Base-by-base conservation (phyloP, 2,797 vertebrate genomes). In the Diplodus puntazzo region DNA sequence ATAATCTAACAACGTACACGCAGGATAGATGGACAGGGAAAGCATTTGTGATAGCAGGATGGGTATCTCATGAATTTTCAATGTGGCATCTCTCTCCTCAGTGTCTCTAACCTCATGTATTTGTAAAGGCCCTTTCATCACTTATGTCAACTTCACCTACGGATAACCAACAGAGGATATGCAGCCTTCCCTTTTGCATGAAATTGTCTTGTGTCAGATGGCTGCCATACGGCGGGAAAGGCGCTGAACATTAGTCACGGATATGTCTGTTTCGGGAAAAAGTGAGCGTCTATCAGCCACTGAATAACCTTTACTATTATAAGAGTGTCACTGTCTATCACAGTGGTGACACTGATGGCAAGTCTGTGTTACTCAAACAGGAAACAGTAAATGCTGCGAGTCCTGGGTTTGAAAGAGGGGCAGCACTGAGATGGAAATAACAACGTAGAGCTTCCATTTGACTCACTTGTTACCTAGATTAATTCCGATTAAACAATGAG, bases 61-160 rank as follows among this genome's bases (percentile, higher is more conserved):
- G 69, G 68, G 76, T 69, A 66, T 73, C 73, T 84, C 79, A 88
- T 90, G 87, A 80, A 87, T 90, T 90, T 88, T 86, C 83, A 91
- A 82, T 83, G 70, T 72, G 60, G 60, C 69, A 79, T 58, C 73
- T 75, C 79, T 69, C 67, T 75, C 60, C 60, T 11, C 49, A 58
- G 73, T 79, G 80, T 69, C 64, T 83, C 48, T 67, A 75, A 82
- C 74, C 80, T 81, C 55, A 63, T 89, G 83, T 85, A 71, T 89
- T 81, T 78, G 82, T 83, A 81, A 80, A 86, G 83, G 61, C 58
- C 84, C 69, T 80, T 83, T 90, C 75, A 87, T 85, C 72, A 78
- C 64, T 53, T 69, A 59, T 81, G 85, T 90, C 84, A 84, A 43
- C 75, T 74, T 80, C 64, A 72, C 60, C 75, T 72, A 55, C 45